Base-by-base conservation (phyloP, 2,113 vertebrate genomes). In the Daphoenositta chrysoptera region DNA sequence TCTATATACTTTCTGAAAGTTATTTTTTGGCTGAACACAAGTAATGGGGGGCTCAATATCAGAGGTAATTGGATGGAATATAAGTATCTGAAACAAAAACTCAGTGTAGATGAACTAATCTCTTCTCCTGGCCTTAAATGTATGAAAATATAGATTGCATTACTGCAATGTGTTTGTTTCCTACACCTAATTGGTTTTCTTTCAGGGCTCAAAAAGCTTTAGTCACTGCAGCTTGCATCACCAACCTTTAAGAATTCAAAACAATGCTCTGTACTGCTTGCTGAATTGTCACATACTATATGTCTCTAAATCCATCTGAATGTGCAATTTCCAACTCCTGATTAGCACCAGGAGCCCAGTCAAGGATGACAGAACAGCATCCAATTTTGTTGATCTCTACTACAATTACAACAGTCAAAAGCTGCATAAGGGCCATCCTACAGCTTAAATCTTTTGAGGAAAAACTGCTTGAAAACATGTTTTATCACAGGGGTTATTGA, bases 181-280 rank as follows among this genome's bases (percentile, higher is more conserved):
- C 64, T 72, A 15, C 68, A 89, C 48, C 28, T 94, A 94, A 92
- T 87, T 91, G 87, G 18, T 58, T 95, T 91, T 92, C 78, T 89
- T 95, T 95, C 80, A 70, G 60, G 33, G n/a, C 60, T 96, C 53
- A 50, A 58, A 91, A 85, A 64, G 4, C 61, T 89, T 90, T 45
- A 94, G 80, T 93, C 22, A 7, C 70, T 90, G 64, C 45, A 89
- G 45, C 50, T 91, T 89, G 73, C 89, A 92, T 91, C 75, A 31
- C 89, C 93, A 96, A 90, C 71, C 69, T 93, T 96, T 93, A 89
- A 80, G 87, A 93, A 91, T 92, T 91, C 87, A 93, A 77, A 94
- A 92, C 78, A 85, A 56, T 76, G 63, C 42, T 96, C 66, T 83
- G 92, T 83, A 66, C 39, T 85, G 40, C 50, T 87, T 88, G 66